phyloP scores from a whole-genome alignment of 2,113 vertebrate species.

The Chelonoidis abingdonii region DNA sequence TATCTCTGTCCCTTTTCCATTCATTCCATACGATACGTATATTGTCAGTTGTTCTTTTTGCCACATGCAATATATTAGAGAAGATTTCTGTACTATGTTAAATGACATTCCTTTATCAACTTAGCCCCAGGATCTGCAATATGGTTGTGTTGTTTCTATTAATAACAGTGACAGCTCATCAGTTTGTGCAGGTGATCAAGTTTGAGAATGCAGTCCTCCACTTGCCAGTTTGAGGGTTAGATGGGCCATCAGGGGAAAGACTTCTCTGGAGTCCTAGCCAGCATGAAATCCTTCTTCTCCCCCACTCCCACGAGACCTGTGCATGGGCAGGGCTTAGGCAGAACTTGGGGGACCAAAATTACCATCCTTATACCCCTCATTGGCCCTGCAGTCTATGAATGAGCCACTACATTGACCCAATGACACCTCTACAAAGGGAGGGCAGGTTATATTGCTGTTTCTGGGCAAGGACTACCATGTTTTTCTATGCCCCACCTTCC shows the following conservation, averaged over 20 bases:
- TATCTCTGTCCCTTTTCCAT: background rate
- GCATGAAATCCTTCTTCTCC: background rate
- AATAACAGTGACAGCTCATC: background rate
- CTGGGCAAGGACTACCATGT: background rate
- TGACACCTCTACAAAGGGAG: background rate
- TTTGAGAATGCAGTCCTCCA: background rate
- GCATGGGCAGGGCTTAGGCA: too few species aligned
- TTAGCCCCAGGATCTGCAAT: background rate
- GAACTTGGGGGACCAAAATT: background rate
- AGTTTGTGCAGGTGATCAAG: background rate
- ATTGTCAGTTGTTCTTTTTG: background rate
- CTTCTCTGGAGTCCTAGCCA: background rate
- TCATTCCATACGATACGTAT: background rate
- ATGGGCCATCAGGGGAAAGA: background rate
- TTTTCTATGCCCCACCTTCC: background rate
- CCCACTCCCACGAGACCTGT: background rate
- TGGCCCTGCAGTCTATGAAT: background rate
- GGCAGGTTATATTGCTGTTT: rapidly evolving
- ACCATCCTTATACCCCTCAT: background rate
- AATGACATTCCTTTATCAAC: background rate
- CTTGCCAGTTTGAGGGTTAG: background rate
- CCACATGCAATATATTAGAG: background rate
- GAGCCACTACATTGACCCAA: background rate
- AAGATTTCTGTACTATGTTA: background rate
- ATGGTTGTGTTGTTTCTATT: background rate